Evolutionary conservation across 2,113 vertebrate genomes (phyloP).

Genomic region (Phasianus colchicus): DNA sequence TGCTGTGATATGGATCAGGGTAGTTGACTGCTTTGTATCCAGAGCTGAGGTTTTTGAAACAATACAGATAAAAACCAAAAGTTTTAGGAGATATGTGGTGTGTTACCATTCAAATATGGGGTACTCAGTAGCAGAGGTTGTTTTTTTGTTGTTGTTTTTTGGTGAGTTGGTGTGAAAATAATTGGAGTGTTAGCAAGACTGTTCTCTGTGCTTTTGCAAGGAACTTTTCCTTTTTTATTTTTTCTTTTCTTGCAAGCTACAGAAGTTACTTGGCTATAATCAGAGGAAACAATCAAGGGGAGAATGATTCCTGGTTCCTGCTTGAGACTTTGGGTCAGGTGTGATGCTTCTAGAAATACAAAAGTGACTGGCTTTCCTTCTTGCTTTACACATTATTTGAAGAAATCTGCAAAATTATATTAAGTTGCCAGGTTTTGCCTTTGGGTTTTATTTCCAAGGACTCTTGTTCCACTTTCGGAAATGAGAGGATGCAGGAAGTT

Average conservation of each 20-base stretch:
- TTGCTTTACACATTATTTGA: not conserved
- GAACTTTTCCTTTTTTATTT: not conserved
- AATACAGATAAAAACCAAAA: not conserved
- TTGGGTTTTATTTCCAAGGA: not conserved
- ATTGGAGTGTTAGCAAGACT: not conserved
- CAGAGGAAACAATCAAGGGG: not conserved
- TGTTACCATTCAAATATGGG: not conserved
- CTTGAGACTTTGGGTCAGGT: not conserved
- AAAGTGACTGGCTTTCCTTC: not conserved
- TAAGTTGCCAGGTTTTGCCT: not conserved
- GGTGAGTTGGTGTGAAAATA: not conserved
- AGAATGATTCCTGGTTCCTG: not conserved
- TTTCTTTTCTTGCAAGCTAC: not conserved
- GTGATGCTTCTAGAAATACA: not conserved
- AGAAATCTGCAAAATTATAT: not conserved
- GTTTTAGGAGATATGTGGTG: not conserved
- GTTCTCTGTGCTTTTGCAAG: not conserved
- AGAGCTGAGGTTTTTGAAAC: not conserved
- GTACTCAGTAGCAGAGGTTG: not conserved
- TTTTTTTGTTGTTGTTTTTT: not conserved
- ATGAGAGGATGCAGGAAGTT: not conserved
- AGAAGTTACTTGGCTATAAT: not conserved
- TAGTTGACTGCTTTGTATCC: not conserved
- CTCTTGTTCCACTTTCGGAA: not conserved
- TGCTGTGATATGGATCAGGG: not conserved